Base-by-base conservation (phyloP, 92 coral and sea anemone species). In the Diadumene lineata region DNA sequence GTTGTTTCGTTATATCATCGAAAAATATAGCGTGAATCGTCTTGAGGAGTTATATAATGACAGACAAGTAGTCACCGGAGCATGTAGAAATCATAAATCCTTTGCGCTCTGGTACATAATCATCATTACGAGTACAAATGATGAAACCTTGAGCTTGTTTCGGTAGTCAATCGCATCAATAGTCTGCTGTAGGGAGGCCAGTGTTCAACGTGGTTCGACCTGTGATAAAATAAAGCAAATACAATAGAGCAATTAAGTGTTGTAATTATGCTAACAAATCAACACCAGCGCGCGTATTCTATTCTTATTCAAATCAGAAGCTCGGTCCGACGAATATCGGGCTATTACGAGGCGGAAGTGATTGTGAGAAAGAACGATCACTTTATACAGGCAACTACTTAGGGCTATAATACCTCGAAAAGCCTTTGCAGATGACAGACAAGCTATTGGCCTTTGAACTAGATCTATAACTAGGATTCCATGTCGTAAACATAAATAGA, bases 361-460 rank as follows among this genome's bases (percentile, higher is more conserved):
- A 38, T 4, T 38, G 48, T 38, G 6, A 4, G 48, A 38, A 38
- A 38, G 7, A 13, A 38, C 13, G 13, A 13, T 13, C 48, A 38
- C 13, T 43, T 43, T 9, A 24, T 56, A 16, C 70, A 15, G n/a
- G n/a, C n/a, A n/a, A n/a, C n/a, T n/a, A n/a, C n/a, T n/a, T n/a
- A n/a, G n/a, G n/a, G n/a, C n/a, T n/a, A 44, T 17, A 44, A 17
- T 17, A 44, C 19, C 4, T 21, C 10, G 10, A 53, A 15, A 3
- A 3, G 58, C 19, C 58, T 13, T 9, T 53, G 19, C 53, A 72
- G 29, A 18, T 24, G 48, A 57, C 50, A 72, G 51, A 32, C 33
- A 1, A 25, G 46, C 77, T 32, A 21, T 72, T 72, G 77, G 77
- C 77, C 77, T 72, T 72, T 72, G 77, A 72, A 56, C 77, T 72